Evolutionary conservation across 2,888 invertebrate species (phyloP).

Genomic region (Lepeophtheirus nordmannii): DNA sequence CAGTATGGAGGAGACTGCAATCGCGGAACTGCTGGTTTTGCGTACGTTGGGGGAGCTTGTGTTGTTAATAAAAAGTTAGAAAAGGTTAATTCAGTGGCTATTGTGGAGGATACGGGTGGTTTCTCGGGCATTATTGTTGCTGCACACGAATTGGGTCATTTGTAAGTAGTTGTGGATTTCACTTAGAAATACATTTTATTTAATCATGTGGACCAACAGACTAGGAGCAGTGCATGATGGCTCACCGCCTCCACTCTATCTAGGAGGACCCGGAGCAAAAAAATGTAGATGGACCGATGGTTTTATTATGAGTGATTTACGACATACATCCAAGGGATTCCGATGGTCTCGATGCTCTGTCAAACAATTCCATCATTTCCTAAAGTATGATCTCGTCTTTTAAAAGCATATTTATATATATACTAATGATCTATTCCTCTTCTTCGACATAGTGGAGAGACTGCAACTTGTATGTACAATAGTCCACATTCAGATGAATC

Average conservation of each 20-base stretch:
- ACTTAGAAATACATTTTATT: slow-evolving; percentile 1
- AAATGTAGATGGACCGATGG: slow-evolving; percentile 91
- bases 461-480: slow-evolving; percentile 80
- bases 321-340: slow-evolving; percentile 86
- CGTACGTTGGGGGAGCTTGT: slow-evolving; percentile 88
- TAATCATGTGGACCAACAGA: slow-evolving; percentile 38
- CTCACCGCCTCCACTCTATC: slow-evolving; percentile 79
- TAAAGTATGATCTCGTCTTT: slow-evolving; percentile 48
- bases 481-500: slow-evolving; percentile 85
- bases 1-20: background rate
- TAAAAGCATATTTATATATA: background rate
- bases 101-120: slow-evolving; percentile 88
- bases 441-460: slow-evolving; percentile 59
- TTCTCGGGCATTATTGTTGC: slow-evolving; percentile 92
- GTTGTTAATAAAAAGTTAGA: slow-evolving; percentile 86
- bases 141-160: slow-evolving; percentile 88
- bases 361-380: slow-evolving; percentile 82
- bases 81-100: slow-evolving; percentile 84
- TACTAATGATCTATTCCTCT: background rate
- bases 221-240: slow-evolving; percentile 91
- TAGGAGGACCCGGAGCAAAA: slow-evolving; percentile 84
- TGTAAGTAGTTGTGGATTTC: slow-evolving; percentile 49
- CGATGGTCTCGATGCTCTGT: slow-evolving; percentile 85
- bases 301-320: slow-evolving; percentile 83
- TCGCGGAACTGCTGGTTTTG: slow-evolving; percentile 52